These are phyloP conservation scores for Drosophila tanythrix DNA, from an alignment of 2,888 invertebrate species.

Conservation along the genomic window DNA sequence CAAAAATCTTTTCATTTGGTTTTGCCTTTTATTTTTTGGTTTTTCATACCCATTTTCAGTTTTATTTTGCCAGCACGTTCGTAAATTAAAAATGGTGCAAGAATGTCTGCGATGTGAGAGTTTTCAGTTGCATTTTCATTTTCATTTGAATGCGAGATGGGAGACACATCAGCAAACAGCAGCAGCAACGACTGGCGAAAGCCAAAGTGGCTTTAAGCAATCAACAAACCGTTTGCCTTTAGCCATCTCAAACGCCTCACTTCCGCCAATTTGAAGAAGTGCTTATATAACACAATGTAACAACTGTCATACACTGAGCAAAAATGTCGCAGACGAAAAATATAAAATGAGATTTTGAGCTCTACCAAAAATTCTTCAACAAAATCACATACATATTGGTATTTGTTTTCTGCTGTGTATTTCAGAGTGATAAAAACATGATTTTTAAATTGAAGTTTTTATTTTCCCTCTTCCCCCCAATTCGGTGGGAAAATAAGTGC, in stretches of 20 bases:
- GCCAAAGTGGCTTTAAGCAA: constrained; percentile 33
- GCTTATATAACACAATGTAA: constrained; percentile 2
- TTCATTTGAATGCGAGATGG: constrained; percentile 8
- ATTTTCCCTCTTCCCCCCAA: constrained; percentile 6
- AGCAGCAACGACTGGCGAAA: constrained; percentile 5
- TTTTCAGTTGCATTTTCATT: constrained; percentile 22
- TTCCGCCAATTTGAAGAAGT: constrained; percentile 19
- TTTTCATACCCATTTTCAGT: constrained; percentile 21
- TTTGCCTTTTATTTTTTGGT: neutral
- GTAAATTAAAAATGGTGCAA: constrained; percentile 54
- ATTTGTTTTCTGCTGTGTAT: neutral
- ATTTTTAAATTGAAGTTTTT: constrained; percentile 24
- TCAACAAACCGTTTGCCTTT: constrained; percentile 21
- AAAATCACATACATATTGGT: neutral
- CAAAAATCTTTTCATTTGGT: constrained; percentile 50
- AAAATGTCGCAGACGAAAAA: neutral
- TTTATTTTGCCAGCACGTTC: constrained; percentile 21
- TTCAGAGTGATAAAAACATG: constrained; percentile 3
- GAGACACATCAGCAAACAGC: neutral
- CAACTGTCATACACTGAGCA: neutral
- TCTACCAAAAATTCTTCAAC: neutral
- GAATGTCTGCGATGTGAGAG: constrained; percentile 18
- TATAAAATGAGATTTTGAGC: neutral
- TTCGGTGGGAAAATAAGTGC: constrained; percentile 35
- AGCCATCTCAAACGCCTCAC: constrained; percentile 10